phyloP scores from a whole-genome alignment of 2,888 invertebrate genomes.

The Peribatodes rhomboidaria region DNA sequence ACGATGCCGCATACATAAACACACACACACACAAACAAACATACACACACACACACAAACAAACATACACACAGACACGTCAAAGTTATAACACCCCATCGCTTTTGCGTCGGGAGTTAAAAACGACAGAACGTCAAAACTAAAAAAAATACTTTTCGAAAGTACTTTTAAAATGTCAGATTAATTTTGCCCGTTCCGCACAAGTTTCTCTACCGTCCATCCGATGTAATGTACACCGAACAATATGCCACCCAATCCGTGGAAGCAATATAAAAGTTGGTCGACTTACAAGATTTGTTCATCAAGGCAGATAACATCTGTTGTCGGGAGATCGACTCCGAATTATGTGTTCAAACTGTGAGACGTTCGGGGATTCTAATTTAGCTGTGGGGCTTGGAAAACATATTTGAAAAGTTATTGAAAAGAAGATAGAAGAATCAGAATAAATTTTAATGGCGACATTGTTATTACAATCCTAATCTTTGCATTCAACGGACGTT shows the following conservation, averaged over 20 bases:
- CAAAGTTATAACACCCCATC: too few relatives aligned
- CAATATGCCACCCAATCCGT: slow-evolving; percentile 41
- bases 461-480: too few relatives aligned
- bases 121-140: too few relatives aligned
- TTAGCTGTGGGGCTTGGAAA: not conserved
- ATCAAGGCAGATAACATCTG: slow-evolving; percentile 38
- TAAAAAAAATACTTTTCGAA: not conserved
- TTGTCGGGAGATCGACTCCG: slow-evolving; percentile 19
- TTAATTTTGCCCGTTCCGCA: too few relatives aligned
- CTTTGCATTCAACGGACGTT: too few relatives aligned
- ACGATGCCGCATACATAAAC: too few relatives aligned
- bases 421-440: not conserved
- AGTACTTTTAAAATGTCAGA: not conserved
- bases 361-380: slow-evolving; percentile 7
- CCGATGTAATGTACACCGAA: not conserved
- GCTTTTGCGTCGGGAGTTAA: too few relatives aligned
- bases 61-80: too few relatives aligned
- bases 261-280: slow-evolving; percentile 45
- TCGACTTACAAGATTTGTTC: slow-evolving; percentile 34
- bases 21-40: too few relatives aligned
- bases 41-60: too few relatives aligned
- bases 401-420: not conserved
- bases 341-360: slow-evolving; percentile 17
- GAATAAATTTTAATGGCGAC: too few relatives aligned
- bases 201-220: slow-evolving; percentile 12